Base-by-base conservation (phyloP, 2,113 vertebrate species). In the Alectura lathami region DNA sequence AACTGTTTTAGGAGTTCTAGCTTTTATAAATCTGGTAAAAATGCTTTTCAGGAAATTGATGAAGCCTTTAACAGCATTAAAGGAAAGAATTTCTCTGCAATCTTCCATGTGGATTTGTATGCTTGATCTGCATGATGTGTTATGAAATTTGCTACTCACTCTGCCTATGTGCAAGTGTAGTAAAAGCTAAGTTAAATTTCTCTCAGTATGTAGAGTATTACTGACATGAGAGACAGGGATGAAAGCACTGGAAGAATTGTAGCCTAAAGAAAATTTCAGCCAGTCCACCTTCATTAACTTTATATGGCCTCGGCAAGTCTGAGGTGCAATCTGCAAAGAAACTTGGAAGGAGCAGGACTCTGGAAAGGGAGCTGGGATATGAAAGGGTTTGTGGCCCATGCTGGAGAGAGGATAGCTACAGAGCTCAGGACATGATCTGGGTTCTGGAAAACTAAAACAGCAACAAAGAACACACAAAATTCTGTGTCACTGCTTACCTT, bases 221-320 rank as follows among this genome's bases (percentile, higher is more conserved):
- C 85, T 88, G 91, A 95, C 83, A 10, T 21, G 60, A 93, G 84
- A 94, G 91, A 72, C 72, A 40, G 72, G 45, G 50, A 43, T 81
- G 73, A 68, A 94, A 83, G 79, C 4, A 1, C 64, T 72, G 59
- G 85, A 89, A 72, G 94, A 95, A 93, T 67, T 93, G 56, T 93
- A 96, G 95, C 94, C 94, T 72, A 68, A 68, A 88, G 96, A 75
- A 80, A 78, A 56, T 63, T 93, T 91, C 93, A 96, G 51, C 75
- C 88, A 93, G 81, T 94, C 92, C 83, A 82, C 94, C 77, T 86
- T 93, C 68, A 86, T 96, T 96, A 96, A 86, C 56, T 88, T 93
- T 89, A 93, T 86, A 40, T 23, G 62, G 89, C 47, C 72, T 81
- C 81, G 60, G 87, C 64, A 93, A 86, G 32, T 89, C 78, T 77